Conservation (phyloP, 1,140 invertebrate genomes). For the Thaumetopoea pityocampa region DNA sequence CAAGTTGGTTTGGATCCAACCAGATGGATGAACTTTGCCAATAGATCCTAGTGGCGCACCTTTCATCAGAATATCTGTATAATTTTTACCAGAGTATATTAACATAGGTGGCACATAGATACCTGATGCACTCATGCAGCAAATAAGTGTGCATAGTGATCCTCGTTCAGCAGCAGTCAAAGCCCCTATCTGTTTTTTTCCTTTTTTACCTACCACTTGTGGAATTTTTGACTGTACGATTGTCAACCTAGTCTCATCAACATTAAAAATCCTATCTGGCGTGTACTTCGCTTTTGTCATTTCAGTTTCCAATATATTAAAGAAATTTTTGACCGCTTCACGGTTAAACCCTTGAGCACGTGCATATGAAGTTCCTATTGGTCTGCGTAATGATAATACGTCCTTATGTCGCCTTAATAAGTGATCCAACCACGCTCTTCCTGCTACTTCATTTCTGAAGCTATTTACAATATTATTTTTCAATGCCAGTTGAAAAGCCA, state of each 20-base stretch:
- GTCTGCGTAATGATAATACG: constrained; percentile 26
- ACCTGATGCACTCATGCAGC: too few species aligned
- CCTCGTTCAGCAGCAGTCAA: too few species aligned
- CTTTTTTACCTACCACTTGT: constrained; percentile 30
- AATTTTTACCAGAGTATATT: too few species aligned
- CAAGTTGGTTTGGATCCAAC: constrained; percentile 39
- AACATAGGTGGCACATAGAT: too few species aligned
- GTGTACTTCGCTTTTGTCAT: constrained; percentile 27
- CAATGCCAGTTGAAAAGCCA: too few species aligned
- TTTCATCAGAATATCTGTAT: too few species aligned
- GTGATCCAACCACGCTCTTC: constrained; percentile 21
- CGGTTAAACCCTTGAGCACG: constrained; percentile 38
- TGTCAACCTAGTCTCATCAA: constrained; percentile 43
- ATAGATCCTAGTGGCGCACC: constrained; percentile 45
- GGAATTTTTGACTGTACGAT: too few species aligned
- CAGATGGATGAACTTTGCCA: constrained; percentile 35
- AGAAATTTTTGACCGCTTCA: constrained; percentile 25
- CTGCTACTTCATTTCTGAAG: too few species aligned
- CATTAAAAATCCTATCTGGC: constrained; percentile 40
- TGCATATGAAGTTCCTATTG: constrained; percentile 34
- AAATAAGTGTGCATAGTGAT: too few species aligned
- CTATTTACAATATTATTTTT: too few species aligned
- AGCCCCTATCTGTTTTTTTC: too few species aligned
- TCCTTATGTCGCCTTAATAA: constrained; percentile 29
- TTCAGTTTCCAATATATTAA: constrained; percentile 30